Evolutionary conservation across 2,888 invertebrate genomes (phyloP).

Genomic region (Chydorus sphaericus): DNA sequence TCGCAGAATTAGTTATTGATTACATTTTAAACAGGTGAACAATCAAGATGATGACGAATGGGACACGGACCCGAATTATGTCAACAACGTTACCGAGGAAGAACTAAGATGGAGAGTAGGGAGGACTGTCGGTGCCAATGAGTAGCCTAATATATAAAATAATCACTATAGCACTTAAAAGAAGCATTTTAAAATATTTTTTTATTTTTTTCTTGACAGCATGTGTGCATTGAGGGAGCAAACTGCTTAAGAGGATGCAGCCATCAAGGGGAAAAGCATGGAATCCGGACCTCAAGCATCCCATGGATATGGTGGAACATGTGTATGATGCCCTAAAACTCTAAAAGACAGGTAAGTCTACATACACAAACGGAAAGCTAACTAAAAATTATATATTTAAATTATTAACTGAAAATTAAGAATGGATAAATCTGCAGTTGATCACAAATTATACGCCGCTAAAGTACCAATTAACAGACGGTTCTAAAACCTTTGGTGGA

Average conservation of each 20-base stretch:
- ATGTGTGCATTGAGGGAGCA: constrained; percentile 69
- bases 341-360: constrained; percentile 55
- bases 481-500: constrained; percentile 33
- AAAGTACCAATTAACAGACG: constrained; percentile 45
- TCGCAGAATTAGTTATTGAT: no score
- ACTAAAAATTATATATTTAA: not conserved
- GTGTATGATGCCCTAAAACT: constrained; percentile 66
- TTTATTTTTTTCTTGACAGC: constrained; percentile 39
- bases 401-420: not conserved
- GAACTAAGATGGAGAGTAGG: constrained; percentile 91
- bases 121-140: no score
- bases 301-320: constrained; percentile 77
- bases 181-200: constrained; percentile 58
- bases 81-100: constrained; percentile 85
- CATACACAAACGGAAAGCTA: no score
- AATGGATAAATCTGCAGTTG: constrained; percentile 24
- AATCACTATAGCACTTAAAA: constrained; percentile 69
- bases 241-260: constrained; percentile 57
- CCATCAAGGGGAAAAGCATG: constrained; percentile 56
- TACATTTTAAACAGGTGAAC: not conserved
- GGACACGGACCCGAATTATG: constrained; percentile 90
- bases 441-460: constrained; percentile 32
- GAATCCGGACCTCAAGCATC: constrained; percentile 59
- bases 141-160: constrained; percentile 47
- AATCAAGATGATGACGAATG: constrained; percentile 61